phyloP scores from a whole-genome alignment of 1,140 invertebrate genomes.

The Ceratina australensis region DNA sequence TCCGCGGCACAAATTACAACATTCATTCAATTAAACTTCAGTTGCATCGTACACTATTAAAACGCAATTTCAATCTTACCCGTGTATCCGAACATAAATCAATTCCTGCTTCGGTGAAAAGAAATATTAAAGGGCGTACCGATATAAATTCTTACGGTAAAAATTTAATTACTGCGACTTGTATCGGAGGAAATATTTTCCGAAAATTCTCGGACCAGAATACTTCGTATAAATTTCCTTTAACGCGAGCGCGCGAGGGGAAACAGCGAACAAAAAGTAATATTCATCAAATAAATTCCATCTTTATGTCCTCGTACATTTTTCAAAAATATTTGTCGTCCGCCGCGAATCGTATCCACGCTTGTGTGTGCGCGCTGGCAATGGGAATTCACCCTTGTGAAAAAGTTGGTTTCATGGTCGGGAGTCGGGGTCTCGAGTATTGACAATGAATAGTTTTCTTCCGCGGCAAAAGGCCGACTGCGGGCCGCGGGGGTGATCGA shows the following conservation, averaged over 20 bases:
- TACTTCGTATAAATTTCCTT: background rate
- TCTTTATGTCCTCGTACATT: background rate
- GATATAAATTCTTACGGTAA: background rate
- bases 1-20: constrained; percentile 43
- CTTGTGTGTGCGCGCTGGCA: constrained; percentile 12
- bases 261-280: background rate
- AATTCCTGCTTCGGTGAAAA: background rate
- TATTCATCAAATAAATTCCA: background rate
- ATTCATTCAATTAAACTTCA: constrained; percentile 51
- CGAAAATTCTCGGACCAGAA: background rate
- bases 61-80: constrained; percentile 37
- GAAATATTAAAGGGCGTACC: background rate
- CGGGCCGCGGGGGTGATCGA: background rate
- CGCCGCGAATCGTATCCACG: background rate
- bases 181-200: background rate
- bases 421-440: constrained; percentile 60
- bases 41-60: constrained; percentile 41
- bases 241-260: background rate
- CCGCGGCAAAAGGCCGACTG: constrained; percentile 44
- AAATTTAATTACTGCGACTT: background rate
- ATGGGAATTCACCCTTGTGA: constrained; percentile 52
- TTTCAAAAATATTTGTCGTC: background rate
- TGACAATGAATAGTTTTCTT: constrained; percentile 68
- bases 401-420: constrained; percentile 62
- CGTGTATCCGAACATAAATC: constrained; percentile 18